phyloP scores from a whole-genome alignment of 2,797 vertebrate genomes.

The Phataginus tricuspis region DNA sequence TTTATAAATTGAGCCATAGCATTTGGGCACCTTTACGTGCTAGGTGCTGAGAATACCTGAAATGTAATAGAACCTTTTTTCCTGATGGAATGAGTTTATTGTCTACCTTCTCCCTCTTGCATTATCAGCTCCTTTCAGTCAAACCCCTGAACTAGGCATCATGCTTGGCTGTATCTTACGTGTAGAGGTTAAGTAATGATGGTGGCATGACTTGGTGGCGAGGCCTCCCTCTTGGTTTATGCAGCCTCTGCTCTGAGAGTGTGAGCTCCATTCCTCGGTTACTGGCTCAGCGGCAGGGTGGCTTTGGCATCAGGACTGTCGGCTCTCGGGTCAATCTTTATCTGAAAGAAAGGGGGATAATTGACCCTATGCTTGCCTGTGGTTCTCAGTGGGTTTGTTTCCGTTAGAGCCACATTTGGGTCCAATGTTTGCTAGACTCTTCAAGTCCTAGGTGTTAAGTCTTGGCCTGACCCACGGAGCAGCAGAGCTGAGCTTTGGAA shows the following conservation, averaged over 20 bases:
- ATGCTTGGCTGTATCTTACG: neutral
- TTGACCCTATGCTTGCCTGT: neutral
- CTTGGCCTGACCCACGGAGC: neutral
- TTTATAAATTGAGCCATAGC: neutral
- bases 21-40: neutral
- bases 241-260: neutral
- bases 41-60: neutral
- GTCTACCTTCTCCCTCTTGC: neutral
- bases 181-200: neutral
- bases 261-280: neutral
- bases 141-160: neutral
- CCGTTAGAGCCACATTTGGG: neutral
- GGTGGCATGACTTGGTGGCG: neutral
- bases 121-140: neutral
- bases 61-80: neutral
- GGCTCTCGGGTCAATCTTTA: neutral
- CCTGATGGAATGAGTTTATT: neutral
- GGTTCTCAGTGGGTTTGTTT: neutral
- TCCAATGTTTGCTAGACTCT: neutral
- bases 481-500: neutral
- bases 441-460: neutral
- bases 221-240: neutral
- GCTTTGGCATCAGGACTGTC: neutral
- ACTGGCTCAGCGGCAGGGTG: no score
- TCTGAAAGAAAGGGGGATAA: neutral